A percentile compares a stretch with the other conserved stretches of the same genome.
These are phyloP conservation scores for Cercopithecus neglectus DNA, from an alignment of 2,797 vertebrate species.

Conservation along the genomic window DNA sequence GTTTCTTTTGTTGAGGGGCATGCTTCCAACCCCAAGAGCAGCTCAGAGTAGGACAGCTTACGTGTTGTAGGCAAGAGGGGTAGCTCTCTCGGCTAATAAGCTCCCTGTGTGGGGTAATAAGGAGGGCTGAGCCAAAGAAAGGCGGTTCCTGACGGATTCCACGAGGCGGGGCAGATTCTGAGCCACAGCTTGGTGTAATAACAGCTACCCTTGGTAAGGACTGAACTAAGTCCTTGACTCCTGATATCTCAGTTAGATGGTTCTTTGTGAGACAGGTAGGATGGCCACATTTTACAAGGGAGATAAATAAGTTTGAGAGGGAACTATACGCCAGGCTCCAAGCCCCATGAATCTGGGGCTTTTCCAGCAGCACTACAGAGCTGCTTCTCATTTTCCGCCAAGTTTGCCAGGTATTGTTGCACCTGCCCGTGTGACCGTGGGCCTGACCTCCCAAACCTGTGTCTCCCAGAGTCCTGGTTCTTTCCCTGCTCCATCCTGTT, in stretches of 20 bases:
- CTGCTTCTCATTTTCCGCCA: background rate
- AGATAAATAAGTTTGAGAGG: background rate
- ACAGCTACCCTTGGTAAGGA: background rate
- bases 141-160: background rate
- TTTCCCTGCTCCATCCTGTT: background rate
- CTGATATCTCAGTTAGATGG: fast-evolving
- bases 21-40: no score
- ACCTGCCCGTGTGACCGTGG: fast-evolving
- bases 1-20: background rate
- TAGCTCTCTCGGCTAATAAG: background rate
- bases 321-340: background rate
- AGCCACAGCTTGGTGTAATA: background rate
- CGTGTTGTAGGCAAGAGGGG: fast-evolving
- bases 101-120: background rate
- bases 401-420: background rate
- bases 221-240: background rate
- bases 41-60: background rate
- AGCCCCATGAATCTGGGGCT: no score
- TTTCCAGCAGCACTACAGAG: background rate
- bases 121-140: background rate
- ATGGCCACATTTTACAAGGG: fast-evolving
- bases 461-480: background rate
- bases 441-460: background rate
- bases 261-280: background rate
- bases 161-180: fast-evolving